Conservation (phyloP, 2,888 invertebrate genomes). For the Gasteruption jaculator region DNA sequence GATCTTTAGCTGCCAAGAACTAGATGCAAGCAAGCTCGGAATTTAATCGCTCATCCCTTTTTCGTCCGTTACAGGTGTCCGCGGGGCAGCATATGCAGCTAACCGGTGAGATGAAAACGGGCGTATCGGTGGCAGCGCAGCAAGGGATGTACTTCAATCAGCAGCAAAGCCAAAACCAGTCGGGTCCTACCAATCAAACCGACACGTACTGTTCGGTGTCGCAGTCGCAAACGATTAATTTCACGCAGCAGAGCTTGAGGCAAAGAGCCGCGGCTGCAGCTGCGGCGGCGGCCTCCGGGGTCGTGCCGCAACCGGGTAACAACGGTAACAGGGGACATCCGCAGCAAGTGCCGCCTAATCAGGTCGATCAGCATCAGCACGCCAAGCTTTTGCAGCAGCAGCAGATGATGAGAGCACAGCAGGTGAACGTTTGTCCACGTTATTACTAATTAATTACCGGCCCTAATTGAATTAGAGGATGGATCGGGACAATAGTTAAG, state of each 20-base stretch:
- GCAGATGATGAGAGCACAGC: constrained; percentile 52
- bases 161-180: constrained; percentile 41
- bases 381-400: constrained; percentile 67
- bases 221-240: constrained; percentile 82
- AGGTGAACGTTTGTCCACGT: constrained; percentile 30
- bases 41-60: no score
- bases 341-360: constrained; percentile 43
- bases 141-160: constrained; percentile 73
- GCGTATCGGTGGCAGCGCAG: constrained; percentile 78
- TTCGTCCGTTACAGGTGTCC: constrained; percentile 66
- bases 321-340: constrained; percentile 36
- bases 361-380: constrained; percentile 59
- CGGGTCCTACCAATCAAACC: constrained; percentile 47
- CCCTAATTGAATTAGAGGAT: not conserved
- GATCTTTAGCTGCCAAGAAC: no score
- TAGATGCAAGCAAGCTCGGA: no score
- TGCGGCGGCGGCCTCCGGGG: constrained; percentile 48
- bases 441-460: not conserved
- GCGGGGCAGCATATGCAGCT: constrained; percentile 83
- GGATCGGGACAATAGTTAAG: no score
- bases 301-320: constrained; percentile 39
- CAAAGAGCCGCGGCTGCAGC: constrained; percentile 55
- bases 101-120: constrained; percentile 67
- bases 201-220: constrained; percentile 69
- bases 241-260: constrained; percentile 69